Base-by-base conservation (phyloP, 2,888 invertebrate genomes). In the Drosophila macrospina region DNA sequence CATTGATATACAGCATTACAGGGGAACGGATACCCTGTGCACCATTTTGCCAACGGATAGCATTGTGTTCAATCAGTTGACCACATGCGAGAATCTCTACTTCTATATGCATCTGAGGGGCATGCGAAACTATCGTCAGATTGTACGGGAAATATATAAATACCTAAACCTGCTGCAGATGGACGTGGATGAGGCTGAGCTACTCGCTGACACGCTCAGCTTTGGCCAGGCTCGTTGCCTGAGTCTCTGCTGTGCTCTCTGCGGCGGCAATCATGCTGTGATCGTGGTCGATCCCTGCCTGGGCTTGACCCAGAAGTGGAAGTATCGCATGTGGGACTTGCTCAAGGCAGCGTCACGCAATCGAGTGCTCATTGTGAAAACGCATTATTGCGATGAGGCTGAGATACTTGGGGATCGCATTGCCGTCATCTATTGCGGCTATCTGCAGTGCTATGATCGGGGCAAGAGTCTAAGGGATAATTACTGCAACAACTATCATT, bases 71-170 rank as follows among this genome's bases (percentile, higher is more conserved):
- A 42, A 20, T n/a, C 51, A 69, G 8, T 16, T 69, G 3, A 57
- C 47, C 0, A 13, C 48, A 1, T 30, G 15, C 0, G 61, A 69
- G 15, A 66, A 69, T 50, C 28, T 69, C 0, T 52, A 36, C 15
- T 62, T 69, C 26, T 69, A 57, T 30, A 56, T 44, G 34, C 56
- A 62, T 16, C 6, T 66, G n/a, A 55, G 52, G 7, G 69, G 69
- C 5, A 56, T 66, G 52, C 51, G 51, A 11, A 69, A 57, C 4
- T 47, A 47, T 62, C 61, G 61, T 5, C 54, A 47, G 51, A 56
- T 61, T 1, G 0, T 39, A 5, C 51, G 61, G 0, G 69, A 69
- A 16, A 44, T 66, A 13, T 2, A 7, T 1, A 52, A 66, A 7
- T 69, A 66, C 15, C 8, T 69, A 0, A 1, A 10, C 0, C 1